phyloP scores from a whole-genome alignment of 1,140 invertebrate species.

The Oncopodura yosiiana region DNA sequence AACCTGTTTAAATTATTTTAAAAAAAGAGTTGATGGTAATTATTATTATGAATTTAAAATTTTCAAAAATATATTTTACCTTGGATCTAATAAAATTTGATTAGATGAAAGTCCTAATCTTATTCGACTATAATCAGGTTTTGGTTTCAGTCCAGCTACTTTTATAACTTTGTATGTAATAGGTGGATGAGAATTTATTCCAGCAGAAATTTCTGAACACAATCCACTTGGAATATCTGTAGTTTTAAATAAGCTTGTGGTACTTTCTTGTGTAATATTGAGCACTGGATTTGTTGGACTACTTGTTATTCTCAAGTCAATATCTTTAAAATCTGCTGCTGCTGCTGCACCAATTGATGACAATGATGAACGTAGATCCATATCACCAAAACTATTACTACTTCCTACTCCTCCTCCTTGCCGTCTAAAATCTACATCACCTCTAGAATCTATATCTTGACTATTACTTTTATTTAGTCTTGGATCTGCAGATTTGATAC shows the following conservation, averaged over 20 bases:
- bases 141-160: slow-evolving; percentile 50
- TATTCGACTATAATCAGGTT: slow-evolving; percentile 61
- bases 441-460: background rate
- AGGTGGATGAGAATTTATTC: slow-evolving; percentile 61
- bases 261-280: slow-evolving; percentile 34
- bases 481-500: background rate
- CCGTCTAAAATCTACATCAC: slow-evolving; percentile 24
- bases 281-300: background rate
- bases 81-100: slow-evolving; percentile 24
- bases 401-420: background rate
- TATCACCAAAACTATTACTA: slow-evolving; percentile 40
- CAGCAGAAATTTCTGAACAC: slow-evolving; percentile 73
- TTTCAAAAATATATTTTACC: background rate
- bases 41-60: background rate
- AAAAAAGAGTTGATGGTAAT: background rate
- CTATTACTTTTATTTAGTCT: background rate
- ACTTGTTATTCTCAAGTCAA: slow-evolving; percentile 30
- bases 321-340: slow-evolving; percentile 19
- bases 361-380: slow-evolving; percentile 45
- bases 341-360: slow-evolving; percentile 3
- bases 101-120: slow-evolving; percentile 46
- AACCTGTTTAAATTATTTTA: too few species aligned
- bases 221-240: too few species aligned
- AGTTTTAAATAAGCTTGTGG: too few species aligned
- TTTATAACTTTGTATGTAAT: slow-evolving; percentile 56